Evolutionary conservation across 2,888 invertebrate genomes (phyloP), one percentile per base, ranked within the genome.

Genomic region (Anagyrus pseudococci): DNA sequence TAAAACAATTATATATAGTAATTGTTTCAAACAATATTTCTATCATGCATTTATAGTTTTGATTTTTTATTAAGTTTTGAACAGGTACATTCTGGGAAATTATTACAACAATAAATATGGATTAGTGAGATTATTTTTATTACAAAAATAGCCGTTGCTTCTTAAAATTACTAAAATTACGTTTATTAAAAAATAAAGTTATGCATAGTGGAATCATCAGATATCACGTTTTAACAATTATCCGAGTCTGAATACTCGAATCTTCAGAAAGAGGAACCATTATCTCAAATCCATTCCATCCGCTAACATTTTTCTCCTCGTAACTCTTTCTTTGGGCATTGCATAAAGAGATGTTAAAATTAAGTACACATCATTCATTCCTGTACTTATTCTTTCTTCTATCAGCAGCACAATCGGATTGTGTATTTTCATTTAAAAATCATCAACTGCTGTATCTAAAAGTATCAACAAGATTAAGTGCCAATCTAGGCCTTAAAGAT

Each of bases 141-240:
- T 66, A 63, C 29, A 65, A 64, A 67, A 65, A 68, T 66, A 66
- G 54, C 40, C 52, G 48, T 67, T 62, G 58, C 48, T 62, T 44
- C 58, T 56, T 56, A 59, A 46, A 20, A 54, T 33, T 53, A 52
- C 48, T 55, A 58, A 64, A 58, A 64, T 56, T 67, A 67, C 57
- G 10, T 53, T 58, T 65, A 67, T 44, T 65, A 57, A 55, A 55
- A 55, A 43, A 53, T 59, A 58, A 54, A 41, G 44, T 64, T 61
- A 67, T 46, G 52, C 33, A 17, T 62, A 44, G 58, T 63, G 65
- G 58, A 58, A 67, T 66, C 49, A 58, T 67, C 48, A 52, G 55
- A 65, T 67, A 68, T 68, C 64, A 68, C 66, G 58, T 48, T 59
- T 63, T 56, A 50, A 55, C 48, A 57, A 44, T 40, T 8, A 44